phyloP scores from a whole-genome alignment of 1,140 invertebrate species.

The Drosophila teissieri region DNA sequence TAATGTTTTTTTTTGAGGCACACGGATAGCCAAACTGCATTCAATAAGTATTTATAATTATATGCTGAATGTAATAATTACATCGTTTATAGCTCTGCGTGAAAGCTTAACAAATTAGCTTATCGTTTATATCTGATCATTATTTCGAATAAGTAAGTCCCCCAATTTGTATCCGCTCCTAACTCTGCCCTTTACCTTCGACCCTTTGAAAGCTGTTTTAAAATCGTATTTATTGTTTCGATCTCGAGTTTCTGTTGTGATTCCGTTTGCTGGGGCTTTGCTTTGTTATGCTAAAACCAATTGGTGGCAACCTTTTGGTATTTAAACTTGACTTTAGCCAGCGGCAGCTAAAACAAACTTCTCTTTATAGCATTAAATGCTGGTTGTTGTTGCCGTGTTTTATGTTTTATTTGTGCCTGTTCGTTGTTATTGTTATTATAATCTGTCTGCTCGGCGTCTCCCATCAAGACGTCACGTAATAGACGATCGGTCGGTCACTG shows the following conservation, averaged over 20 bases:
- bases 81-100: too few relatives aligned
- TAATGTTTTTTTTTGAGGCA: too few relatives aligned
- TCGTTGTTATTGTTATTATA: constrained; percentile 56
- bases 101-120: background rate
- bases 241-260: constrained; percentile 4
- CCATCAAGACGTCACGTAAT: constrained; percentile 73
- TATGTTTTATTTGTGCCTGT: constrained; percentile 8
- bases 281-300: constrained; percentile 66
- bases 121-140: background rate
- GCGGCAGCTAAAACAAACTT: constrained; percentile 52
- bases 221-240: constrained; percentile 66
- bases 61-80: too few relatives aligned
- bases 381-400: constrained; percentile 16
- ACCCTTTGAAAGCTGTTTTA: constrained; percentile 42
- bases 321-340: constrained; percentile 58
- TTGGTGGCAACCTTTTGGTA: constrained; percentile 61
- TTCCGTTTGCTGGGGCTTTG: constrained; percentile 38
- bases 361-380: constrained; percentile 37
- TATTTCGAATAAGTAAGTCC: background rate
- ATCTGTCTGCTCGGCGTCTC: constrained; percentile 47
- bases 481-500: constrained; percentile 63
- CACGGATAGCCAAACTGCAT: too few relatives aligned
- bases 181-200: constrained; percentile 60
- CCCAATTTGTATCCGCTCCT: constrained; percentile 15
- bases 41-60: too few relatives aligned